phyloP scores from a whole-genome alignment of 2,888 invertebrate genomes.

The Agrilus cyanescens region DNA sequence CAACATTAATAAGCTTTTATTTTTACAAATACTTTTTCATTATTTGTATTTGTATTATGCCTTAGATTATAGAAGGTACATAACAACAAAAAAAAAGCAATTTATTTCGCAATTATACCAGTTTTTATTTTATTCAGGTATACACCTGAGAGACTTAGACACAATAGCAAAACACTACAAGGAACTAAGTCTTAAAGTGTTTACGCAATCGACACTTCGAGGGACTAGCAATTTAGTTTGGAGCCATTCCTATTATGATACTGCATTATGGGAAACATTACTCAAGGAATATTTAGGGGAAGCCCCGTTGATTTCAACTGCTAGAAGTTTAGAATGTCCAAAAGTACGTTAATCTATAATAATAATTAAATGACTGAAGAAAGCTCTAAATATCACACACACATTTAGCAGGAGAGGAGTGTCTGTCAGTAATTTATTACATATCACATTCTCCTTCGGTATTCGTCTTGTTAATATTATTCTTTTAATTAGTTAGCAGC shows the following conservation, averaged over 20 bases:
- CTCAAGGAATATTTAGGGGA: constrained; percentile 55
- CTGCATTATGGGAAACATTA: constrained; percentile 67
- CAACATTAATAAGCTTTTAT: too few species aligned
- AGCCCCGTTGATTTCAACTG: constrained; percentile 46
- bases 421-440: too few species aligned
- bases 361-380: too few species aligned
- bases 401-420: too few species aligned
- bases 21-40: too few species aligned
- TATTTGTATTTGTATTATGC: too few species aligned
- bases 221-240: constrained; percentile 70
- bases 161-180: constrained; percentile 50
- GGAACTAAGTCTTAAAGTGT: constrained; percentile 49
- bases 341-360: constrained; percentile 35
- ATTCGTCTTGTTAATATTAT: constrained; percentile 5
- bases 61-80: too few species aligned
- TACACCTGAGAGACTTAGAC: constrained; percentile 44
- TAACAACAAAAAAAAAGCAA: too few species aligned
- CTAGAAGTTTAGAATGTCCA: constrained; percentile 41
- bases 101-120: too few species aligned
- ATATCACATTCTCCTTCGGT: too few species aligned
- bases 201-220: constrained; percentile 49
- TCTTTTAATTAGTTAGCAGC: constrained; percentile 50
- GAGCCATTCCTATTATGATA: constrained; percentile 83
- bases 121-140: constrained; percentile 31
- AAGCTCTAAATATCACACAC: too few species aligned